Evolutionary conservation across 1,140 invertebrate genomes (phyloP), one percentile per base, ranked within the genome.

Genomic region (Wasmannia auropunctata): DNA sequence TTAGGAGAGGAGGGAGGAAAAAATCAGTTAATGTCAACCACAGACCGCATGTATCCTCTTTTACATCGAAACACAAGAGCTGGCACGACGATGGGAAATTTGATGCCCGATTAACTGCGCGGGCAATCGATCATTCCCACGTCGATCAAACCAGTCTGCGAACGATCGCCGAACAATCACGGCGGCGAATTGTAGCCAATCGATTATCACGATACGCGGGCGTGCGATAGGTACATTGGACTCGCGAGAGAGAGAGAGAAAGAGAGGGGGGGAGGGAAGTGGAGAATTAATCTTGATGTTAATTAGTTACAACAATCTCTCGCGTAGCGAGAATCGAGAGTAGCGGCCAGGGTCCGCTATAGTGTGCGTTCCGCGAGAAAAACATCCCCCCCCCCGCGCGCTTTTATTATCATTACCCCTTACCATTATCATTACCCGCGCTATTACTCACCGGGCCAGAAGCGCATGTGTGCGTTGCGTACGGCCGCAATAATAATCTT

Each of bases 401-500:
- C 19, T 74, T 88, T 90, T 90, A 88, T 93, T 91, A 90, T 86
- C 90, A 91, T 92, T 87, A 91, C 89, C 84, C 91, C 28, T 89
- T 91, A 91, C 63, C 72, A 84, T 77, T 74, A 75, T 75, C 60
- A 88, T 91, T 88, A 87, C 54, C 86, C 80, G 83, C 81, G 81
- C 90, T 92, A 91, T 88, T 89, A 86, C 49, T 87, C 81, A 86
- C 81, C 31, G 75, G 16, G 46, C 5, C 51, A 28, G 40, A 62
- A 56, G 58, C 72, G 51, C 72, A 79, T 86, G 37, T 88, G 87
- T 86, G 37, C 86, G 87, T 67, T 54, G 63, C n/a, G 40, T 11
- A 62, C 37, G 19, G 56, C 87, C 86, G 70, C 87, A 87, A 90
- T 91, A 92, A 93, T 92, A 92, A 93, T 93, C 87, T 92, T 87